Base-by-base conservation (phyloP, 2,797 vertebrate species). In the Parauchenoglanis ngamensis region DNA sequence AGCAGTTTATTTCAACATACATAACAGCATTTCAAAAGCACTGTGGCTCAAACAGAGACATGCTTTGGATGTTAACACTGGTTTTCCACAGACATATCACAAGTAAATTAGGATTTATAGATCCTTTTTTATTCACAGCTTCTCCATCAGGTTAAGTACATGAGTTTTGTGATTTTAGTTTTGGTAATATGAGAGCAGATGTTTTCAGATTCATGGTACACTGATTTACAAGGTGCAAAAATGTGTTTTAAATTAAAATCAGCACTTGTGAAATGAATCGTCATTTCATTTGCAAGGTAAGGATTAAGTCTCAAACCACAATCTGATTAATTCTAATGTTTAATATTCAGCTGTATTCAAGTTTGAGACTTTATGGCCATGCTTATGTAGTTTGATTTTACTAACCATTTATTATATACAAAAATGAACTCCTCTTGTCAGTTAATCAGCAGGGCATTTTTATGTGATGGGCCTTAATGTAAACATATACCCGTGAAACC, bases 1-100 rank as follows among this genome's bases (percentile, higher is more conserved):
- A 86, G 70, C 15, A 77, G 23, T 90, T 90, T 90, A 89, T 90
- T 90, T 35, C 84, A 68, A 88, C 56, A 81, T 63, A 85, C 83
- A 89, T 76, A 88, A 86, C 84, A 84, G 85, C 79, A 40, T 61
- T 78, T 87, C 61, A 77, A 87, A 78, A 83, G 86, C 85, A 88
- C 59, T 52, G 40, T 68, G 84, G 80, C 52, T 86, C 72, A 86
- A 87, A 79, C 73, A 72, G 25, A 89, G 31, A 89, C 67, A 89
- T 73, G 72, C 59, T 85, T 67, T 80, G 25, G 72, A 61, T 83
- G 83, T 61, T 85, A 78, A 77, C 86, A 83, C 79, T 49, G 77
- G 76, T 84, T 88, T 87, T 83, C 83, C 79, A 87, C 75, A 89
- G 11, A 73, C 46, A 87, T n/a, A 57, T 63, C 40, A 86, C 73